A percentile compares a stretch with the other conserved stretches of the same genome.
Evolutionary conservation across 1,140 invertebrate genomes (phyloP).

Genomic region (Ceratitis capitata): DNA sequence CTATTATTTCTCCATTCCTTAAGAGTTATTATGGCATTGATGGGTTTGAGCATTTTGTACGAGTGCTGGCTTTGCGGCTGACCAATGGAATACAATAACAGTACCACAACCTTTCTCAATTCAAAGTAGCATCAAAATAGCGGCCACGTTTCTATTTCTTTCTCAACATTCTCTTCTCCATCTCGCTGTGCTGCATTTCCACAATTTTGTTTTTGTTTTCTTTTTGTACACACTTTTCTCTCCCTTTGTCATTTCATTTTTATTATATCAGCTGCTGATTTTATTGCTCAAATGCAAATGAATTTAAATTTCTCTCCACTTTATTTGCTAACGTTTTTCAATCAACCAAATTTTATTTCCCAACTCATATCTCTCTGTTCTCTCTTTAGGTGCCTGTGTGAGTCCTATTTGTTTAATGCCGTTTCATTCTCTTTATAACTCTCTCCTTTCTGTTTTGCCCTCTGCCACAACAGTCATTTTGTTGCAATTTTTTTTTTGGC

Average conservation of each 20-base stretch:
- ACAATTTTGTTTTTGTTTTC: neutral
- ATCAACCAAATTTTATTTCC: neutral
- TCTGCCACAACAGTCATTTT: neutral
- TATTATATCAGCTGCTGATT: neutral
- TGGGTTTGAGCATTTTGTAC: neutral
- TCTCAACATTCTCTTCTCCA: neutral
- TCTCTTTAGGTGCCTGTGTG: neutral
- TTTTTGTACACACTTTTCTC: neutral
- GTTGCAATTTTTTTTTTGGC: neutral
- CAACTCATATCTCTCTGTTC: neutral
- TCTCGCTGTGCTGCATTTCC: neutral
- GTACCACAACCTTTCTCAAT: neutral
- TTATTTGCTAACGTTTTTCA: neutral
- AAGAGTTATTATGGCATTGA: neutral
- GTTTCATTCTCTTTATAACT: neutral
- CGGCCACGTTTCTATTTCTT: neutral
- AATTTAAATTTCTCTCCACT: neutral
- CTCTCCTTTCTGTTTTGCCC: neutral
- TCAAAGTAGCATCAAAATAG: too few relatives aligned
- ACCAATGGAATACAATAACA: neutral
- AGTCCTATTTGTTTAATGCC: neutral
- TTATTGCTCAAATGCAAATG: neutral
- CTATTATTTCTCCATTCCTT: neutral
- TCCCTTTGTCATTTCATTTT: neutral
- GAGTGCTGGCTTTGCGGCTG: neutral